Percentiles rank a stretch among this genome's conserved stretches.
Evolutionary conservation across 2,113 vertebrate species (phyloP).

Genomic region (Ailurus styani): DNA sequence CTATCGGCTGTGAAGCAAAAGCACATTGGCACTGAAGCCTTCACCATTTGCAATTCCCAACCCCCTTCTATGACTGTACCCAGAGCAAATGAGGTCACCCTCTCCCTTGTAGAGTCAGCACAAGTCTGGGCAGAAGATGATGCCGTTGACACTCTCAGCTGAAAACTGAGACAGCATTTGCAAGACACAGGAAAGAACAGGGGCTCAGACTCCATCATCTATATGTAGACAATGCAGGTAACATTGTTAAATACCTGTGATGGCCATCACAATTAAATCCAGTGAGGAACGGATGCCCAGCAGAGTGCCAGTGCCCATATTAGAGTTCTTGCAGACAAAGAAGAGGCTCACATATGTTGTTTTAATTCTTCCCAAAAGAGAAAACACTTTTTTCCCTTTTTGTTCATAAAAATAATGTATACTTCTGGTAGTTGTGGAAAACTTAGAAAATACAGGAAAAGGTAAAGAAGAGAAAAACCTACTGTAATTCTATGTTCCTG

Average conservation of each 20-base stretch:
- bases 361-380: neutral
- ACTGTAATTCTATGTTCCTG: neutral
- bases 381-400: neutral
- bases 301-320: neutral
- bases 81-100: slow-evolving; percentile 43
- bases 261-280: neutral
- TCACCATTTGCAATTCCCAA: neutral
- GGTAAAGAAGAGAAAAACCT: neutral
- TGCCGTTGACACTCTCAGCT: neutral
- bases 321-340: neutral
- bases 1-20: neutral
- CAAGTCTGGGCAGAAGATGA: slow-evolving; percentile 32
- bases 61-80: neutral
- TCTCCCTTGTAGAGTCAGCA: slow-evolving; percentile 16
- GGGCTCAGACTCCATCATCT: neutral
- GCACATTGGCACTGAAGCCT: neutral
- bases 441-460: neutral
- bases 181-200: neutral
- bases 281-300: neutral
- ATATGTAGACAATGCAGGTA: neutral
- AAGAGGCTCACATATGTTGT: neutral
- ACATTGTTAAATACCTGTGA: neutral
- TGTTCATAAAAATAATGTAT: neutral
- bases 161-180: neutral
- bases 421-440: neutral